Evolutionary conservation across 2,113 vertebrate species (phyloP), one percentile per base, ranked within the genome.

Genomic region (Rhabdomys dilectus): DNA sequence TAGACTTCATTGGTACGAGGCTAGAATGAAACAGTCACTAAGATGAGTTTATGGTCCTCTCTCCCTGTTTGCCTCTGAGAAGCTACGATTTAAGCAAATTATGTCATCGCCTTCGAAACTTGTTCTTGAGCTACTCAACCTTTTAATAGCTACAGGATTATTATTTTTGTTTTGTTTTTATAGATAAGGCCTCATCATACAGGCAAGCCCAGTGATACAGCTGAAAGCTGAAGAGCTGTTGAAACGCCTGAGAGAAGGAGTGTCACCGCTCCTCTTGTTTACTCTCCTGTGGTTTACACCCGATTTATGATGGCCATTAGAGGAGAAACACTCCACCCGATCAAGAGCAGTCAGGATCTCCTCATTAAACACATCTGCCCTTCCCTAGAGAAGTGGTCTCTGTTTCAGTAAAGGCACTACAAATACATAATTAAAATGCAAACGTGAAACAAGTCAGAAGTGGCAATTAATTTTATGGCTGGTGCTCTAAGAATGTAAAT

Each of bases 241-340:
- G 91, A 94, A 92, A 96, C 42, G 88, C 68, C 89, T 1, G 13
- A 94, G 96, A 96, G 90, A 96, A 93, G 76, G 89, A n/a, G 73
- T 88, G 68, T 66, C 62, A 91, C 76, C 42, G 92, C 84, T 58
- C 66, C 64, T 89, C 78, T 1, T 45, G 62, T 93, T 94, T 94
- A 91, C 64, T 60, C 24, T 92, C 68, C 72, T 64, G 58, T 64
- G 87, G 96, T 96, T 97, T 94, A 77, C n/a, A 36, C 42, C 58
- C 39, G 53, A 76, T 78, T 95, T 89, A 94, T 89, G 82, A 86
- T n/a, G 91, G 88, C 72, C 68, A 66, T 85, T 86, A 88, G 22
- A 64, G 62, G 24, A 73, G 82, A 76, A 5, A 73, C 58, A 86
- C 70, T 89, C 94, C 80, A 77, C 75, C 48, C 48, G 66, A 92